Percentiles rank a stretch among this genome's conserved stretches.
These are phyloP conservation scores for Anolis carolinensis DNA, from an alignment of 2,113 vertebrate species.

Conservation along the genomic window DNA sequence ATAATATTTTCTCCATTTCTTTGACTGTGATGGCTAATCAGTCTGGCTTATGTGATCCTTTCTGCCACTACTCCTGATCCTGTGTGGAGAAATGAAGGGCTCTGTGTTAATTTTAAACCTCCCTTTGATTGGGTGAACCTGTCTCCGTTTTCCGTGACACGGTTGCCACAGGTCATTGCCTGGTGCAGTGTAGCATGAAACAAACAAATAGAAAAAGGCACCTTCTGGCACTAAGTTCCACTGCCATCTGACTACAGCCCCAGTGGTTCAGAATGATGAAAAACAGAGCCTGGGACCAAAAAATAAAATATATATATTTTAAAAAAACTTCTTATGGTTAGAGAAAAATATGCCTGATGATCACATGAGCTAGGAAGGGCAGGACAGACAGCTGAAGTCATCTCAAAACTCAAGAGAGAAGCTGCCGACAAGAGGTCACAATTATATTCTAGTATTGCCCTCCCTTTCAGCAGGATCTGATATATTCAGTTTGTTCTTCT, in stretches of 20 bases:
- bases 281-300: slow-evolving; percentile 71
- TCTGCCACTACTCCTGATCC: slow-evolving; percentile 66
- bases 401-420: slow-evolving; percentile 93
- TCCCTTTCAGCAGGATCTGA: slow-evolving; percentile 87
- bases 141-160: slow-evolving; percentile 84
- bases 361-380: slow-evolving; percentile 85
- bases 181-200: slow-evolving; percentile 96
- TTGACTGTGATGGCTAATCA: slow-evolving; percentile 71
- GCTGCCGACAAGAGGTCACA: slow-evolving; percentile 96
- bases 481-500: slow-evolving; percentile 95
- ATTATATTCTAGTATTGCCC: slow-evolving; percentile 86
- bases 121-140: slow-evolving; percentile 95
- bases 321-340: slow-evolving; percentile 87
- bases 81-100: slow-evolving; percentile 84
- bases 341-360: slow-evolving; percentile 93
- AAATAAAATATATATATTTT: not conserved
- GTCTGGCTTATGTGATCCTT: slow-evolving; percentile 83
- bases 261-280: slow-evolving; percentile 83
- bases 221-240: slow-evolving; percentile 92
- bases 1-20: slow-evolving; percentile 62
- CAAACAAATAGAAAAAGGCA: slow-evolving; percentile 99
- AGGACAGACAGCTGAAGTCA: slow-evolving; percentile 90
- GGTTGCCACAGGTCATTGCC: slow-evolving; percentile 95
- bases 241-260: slow-evolving; percentile 84
- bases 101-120: slow-evolving; percentile 93